Conservation (phyloP, 2,797 vertebrate genomes). For the Tinamus major region DNA sequence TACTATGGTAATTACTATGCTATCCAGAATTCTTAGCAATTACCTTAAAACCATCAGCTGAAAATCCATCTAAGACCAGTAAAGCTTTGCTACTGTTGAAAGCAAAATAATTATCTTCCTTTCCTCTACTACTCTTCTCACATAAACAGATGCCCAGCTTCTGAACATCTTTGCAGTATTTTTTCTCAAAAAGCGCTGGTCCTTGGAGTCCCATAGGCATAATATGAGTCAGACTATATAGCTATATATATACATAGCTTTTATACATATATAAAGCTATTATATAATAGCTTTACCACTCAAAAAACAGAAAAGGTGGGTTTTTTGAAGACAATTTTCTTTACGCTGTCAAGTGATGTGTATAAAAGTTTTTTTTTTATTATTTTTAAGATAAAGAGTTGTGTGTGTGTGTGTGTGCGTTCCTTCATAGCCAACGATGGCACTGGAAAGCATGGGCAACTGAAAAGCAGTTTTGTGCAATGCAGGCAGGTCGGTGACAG, state of each 20-base stretch:
- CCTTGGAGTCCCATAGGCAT: background rate
- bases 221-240: background rate
- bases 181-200: background rate
- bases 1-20: background rate
- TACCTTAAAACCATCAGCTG: background rate
- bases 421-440: background rate
- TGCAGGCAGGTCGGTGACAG: fast-evolving
- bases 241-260: no score
- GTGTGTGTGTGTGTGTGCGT: no score
- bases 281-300: fast-evolving
- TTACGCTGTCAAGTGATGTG: background rate
- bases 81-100: fast-evolving
- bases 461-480: fast-evolving
- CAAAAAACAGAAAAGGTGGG: background rate
- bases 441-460: fast-evolving
- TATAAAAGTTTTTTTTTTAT: fast-evolving
- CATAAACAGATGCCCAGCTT: fast-evolving
- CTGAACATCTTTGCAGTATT: background rate
- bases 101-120: background rate
- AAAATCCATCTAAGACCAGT: background rate
- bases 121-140: background rate
- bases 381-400: background rate
- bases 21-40: background rate
- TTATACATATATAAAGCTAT: no score
- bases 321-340: background rate